phyloP scores from a whole-genome alignment of 2,888 invertebrate species.

The Anthophora plumipes region DNA sequence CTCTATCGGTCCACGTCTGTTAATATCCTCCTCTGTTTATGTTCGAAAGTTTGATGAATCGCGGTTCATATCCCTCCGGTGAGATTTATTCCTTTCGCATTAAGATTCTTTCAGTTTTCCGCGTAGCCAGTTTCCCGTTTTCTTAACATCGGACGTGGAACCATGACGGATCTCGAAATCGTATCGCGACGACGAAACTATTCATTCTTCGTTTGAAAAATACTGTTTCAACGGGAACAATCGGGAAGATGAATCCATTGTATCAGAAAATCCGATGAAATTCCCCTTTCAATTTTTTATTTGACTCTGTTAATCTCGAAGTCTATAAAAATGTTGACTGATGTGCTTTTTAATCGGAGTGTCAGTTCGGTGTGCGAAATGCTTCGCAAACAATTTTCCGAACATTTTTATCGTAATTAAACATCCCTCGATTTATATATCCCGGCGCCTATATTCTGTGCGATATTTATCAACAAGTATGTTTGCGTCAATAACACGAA shows the following conservation, averaged over 20 bases:
- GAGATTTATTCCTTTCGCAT: slow-evolving; percentile 27
- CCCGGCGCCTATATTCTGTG: not conserved
- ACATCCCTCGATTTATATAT: not conserved
- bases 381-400: not conserved
- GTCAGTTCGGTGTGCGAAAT: not conserved
- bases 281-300: not conserved
- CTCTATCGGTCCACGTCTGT: slow-evolving; percentile 18
- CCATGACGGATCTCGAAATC: not conserved
- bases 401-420: not conserved
- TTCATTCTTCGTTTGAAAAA: not conserved
- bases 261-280: too few species aligned
- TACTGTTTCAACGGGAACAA: too few species aligned
- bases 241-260: not conserved
- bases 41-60: slow-evolving; percentile 48
- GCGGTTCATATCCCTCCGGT: not conserved
- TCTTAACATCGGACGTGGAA: not conserved
- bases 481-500: not conserved
- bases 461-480: not conserved
- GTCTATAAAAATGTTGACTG: not conserved
- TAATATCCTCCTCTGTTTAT: slow-evolving; percentile 38
- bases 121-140: not conserved
- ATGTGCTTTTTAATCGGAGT: not conserved
- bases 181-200: not conserved
- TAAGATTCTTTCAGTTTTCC: not conserved
- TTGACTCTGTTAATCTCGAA: not conserved